These are phyloP conservation scores for Trichogramma pretiosum DNA, from an alignment of 1,140 invertebrate species.

Conservation along the genomic window DNA sequence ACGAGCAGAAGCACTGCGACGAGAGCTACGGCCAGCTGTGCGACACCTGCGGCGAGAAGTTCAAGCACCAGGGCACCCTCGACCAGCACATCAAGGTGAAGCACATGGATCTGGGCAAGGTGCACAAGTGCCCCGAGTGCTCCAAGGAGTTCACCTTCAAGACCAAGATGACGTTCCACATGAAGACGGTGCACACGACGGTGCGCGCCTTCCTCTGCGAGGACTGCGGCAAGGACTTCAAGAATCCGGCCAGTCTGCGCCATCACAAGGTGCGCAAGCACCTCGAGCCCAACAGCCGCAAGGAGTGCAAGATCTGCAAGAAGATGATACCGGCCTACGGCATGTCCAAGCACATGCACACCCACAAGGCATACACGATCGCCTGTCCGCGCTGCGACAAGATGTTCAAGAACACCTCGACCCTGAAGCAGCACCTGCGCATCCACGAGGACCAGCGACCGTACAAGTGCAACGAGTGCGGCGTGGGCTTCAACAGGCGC, in stretches of 20 bases:
- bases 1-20: constrained; percentile 45
- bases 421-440: constrained; percentile 41
- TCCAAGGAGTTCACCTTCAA: constrained; percentile 44
- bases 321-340: constrained; percentile 43
- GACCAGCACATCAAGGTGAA: constrained; percentile 41
- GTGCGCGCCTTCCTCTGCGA: constrained; percentile 39
- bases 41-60: constrained; percentile 42
- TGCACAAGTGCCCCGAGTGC: constrained; percentile 41
- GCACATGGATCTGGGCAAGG: constrained; percentile 42
- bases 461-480: constrained; percentile 40
- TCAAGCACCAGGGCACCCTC: constrained; percentile 41
- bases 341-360: constrained; percentile 44
- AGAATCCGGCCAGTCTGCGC: constrained; percentile 41
- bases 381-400: constrained; percentile 43
- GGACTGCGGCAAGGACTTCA: constrained; percentile 43
- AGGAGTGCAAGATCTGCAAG: constrained; percentile 38
- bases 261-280: constrained; percentile 44
- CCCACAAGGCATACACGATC: constrained; percentile 43
- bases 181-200: constrained; percentile 42
- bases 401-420: constrained; percentile 45
- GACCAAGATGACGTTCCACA: constrained; percentile 41
- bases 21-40: constrained; percentile 37
- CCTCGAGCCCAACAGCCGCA: constrained; percentile 36
- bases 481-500: constrained; percentile 43
- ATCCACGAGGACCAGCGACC: constrained; percentile 44